Evolutionary conservation across 1,140 invertebrate species (phyloP).

Genomic region (Nasonia vitripennis): DNA sequence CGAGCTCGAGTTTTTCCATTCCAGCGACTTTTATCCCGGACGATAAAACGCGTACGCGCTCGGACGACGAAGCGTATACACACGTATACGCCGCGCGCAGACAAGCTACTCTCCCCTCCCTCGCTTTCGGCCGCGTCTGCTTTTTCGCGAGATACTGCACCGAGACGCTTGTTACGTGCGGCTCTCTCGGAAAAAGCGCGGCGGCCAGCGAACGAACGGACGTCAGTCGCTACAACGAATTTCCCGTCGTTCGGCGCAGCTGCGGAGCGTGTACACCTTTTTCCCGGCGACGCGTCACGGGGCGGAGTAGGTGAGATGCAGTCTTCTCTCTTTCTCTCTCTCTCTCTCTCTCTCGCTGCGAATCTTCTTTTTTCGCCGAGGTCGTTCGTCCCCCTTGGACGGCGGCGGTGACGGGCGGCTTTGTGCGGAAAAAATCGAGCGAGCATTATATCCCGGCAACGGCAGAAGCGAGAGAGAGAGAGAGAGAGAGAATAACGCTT

Average conservation of each 20-base stretch:
- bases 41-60: conserved; percentile 35
- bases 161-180: not conserved
- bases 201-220: not conserved
- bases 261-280: not conserved
- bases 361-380: not conserved
- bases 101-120: not conserved
- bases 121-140: not conserved
- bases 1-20: conserved; percentile 44
- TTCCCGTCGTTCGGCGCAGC: not conserved
- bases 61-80: not conserved
- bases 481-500: not conserved
- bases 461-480: not conserved
- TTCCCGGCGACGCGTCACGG: not conserved
- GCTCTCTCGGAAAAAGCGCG: not conserved
- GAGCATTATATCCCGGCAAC: not conserved
- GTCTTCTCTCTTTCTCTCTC: too few species aligned
- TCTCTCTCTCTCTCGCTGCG: too few species aligned
- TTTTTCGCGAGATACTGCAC: not conserved
- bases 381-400: not conserved
- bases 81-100: not conserved
- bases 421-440: not conserved
- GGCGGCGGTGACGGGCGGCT: not conserved
- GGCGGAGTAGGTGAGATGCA: not conserved
- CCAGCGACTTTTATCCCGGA: conserved; percentile 37
- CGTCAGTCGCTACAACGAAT: not conserved